phyloP scores from a whole-genome alignment of 2,888 invertebrate genomes.

The Pristionchus arcanus region DNA sequence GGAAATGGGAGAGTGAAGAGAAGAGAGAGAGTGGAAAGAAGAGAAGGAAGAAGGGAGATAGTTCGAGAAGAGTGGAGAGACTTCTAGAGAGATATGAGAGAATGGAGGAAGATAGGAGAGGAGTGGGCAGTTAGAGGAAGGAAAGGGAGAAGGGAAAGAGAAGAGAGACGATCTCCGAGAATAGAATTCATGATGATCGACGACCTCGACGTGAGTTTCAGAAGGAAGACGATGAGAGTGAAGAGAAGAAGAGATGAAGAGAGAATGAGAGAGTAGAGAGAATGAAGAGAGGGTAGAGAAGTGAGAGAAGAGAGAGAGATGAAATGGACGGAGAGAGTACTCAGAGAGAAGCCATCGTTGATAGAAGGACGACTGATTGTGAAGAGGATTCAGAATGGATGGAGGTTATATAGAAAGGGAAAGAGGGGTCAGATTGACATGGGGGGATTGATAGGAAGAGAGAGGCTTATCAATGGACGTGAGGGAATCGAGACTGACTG shows the following conservation, averaged over 20 bases:
- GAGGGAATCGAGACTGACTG: constrained; percentile 26
- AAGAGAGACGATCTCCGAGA: constrained; percentile 20
- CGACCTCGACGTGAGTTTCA: constrained; percentile 46
- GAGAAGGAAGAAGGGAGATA: constrained; percentile 15
- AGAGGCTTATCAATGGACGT: background rate
- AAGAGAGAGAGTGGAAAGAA: constrained; percentile 30
- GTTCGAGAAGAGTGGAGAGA: constrained; percentile 44
- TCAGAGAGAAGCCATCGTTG: background rate
- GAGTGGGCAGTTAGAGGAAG: background rate
- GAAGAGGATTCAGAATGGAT: background rate
- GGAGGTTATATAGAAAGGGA: constrained; percentile 7
- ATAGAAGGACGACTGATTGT: background rate
- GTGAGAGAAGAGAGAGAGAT: background rate
- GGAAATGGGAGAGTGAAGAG: constrained; percentile 23
- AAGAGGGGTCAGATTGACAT: constrained; percentile 37
- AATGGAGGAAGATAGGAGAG: background rate
- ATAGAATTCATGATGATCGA: constrained; percentile 31
- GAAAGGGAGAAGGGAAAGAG: background rate
- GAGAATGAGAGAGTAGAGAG: background rate
- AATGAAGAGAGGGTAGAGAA: background rate
- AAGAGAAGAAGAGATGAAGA: background rate
- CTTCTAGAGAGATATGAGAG: constrained; percentile 28
- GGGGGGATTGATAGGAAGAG: background rate
- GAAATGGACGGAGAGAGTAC: no score
- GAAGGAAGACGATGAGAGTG: constrained; percentile 37